Base-by-base conservation (phyloP, 2,888 invertebrate species). In the Drosophila macrospina region DNA sequence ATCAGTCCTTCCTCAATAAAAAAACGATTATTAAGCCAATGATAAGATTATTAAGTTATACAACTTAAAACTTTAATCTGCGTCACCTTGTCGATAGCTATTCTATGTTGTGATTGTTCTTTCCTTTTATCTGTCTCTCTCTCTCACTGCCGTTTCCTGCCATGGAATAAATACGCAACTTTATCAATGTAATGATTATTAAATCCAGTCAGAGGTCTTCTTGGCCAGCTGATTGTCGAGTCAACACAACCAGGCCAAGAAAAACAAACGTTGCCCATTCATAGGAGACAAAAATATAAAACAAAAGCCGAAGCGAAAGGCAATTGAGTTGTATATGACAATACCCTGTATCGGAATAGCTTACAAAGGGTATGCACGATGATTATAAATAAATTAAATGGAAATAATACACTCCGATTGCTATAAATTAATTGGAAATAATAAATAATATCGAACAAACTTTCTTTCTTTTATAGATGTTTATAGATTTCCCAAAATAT, bases 261-360 rank as follows among this genome's bases (percentile, higher is more conserved):
- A 54, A 54, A 68, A 80, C 78, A 80, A 72, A 66, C 63, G 69
- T 26, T 65, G 59, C 48, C 52, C 80, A 82, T 82, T 82, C 82
- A 80, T 69, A 57, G 67, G 20, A 20, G 20, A 1, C 20, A 20
- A 20, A 45, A 59, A 59, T n/a, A n/a, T n/a, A n/a, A 32, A 34
- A 20, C 13, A 52, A 42, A 32, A 13, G 39, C 2, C 15, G 69
- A 36, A 54, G 60, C 47, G 42, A 55, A 52, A 47, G 59, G 52
- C 60, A 45, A 41, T 70, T 51, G 36, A 44, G 62, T 64, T 61
- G 60, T 47, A 26, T 45, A 44, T 26, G 13, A 24, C 32, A 61
- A 60, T 80, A 70, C 60, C 66, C 66, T 56, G 26, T 26, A 59
- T 13, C 7, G 11, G 1, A 30, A 4, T 0, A 3, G 5, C 0